Evolutionary conservation across 30 jellyfish, hydroid and myxozoan genomes (phyloP).

Genomic region (Mastigias papua): DNA sequence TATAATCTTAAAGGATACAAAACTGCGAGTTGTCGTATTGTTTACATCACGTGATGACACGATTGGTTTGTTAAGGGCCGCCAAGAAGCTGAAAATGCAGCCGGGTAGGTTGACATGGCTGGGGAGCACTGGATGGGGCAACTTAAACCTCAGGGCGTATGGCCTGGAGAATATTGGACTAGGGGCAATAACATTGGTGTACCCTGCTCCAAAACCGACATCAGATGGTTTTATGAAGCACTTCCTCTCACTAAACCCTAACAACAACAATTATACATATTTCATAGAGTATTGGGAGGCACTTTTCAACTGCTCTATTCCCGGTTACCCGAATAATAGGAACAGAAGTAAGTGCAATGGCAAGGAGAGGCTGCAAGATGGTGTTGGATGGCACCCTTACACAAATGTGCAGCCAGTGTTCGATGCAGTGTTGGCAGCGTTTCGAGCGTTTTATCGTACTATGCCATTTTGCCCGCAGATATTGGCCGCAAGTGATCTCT

Average conservation of each 20-base stretch:
- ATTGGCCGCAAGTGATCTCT: not conserved
- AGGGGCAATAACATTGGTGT: slow-evolving; percentile 11
- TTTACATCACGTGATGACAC: slow-evolving; percentile 58
- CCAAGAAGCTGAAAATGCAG: slow-evolving; percentile 7
- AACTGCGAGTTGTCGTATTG: slow-evolving; percentile 41
- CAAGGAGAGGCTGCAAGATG: slow-evolving; percentile 13
- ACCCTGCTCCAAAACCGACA: not conserved
- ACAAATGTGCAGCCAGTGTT: slow-evolving; percentile 45
- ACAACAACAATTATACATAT: slow-evolving; percentile 24
- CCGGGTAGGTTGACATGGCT: slow-evolving; percentile 18
- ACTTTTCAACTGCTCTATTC: slow-evolving; percentile 40
- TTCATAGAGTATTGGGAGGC: slow-evolving; percentile 62
- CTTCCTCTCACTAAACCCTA: slow-evolving; percentile 8
- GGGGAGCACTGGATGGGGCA: slow-evolving; percentile 21
- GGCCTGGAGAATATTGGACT: not conserved
- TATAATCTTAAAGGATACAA: slow-evolving; percentile 1
- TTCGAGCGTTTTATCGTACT: not conserved
- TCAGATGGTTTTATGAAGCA: slow-evolving; percentile 4
- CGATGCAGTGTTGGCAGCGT: slow-evolving; percentile 30
- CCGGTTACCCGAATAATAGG: not conserved
- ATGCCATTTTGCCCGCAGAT: not conserved
- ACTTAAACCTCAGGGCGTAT: not conserved
- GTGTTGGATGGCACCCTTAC: not conserved
- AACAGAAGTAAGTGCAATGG: slow-evolving; percentile 19
- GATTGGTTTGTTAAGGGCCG: slow-evolving; percentile 18